Evolutionary conservation across 2,113 vertebrate genomes (phyloP).

Genomic region (Falcunculus frontatus): DNA sequence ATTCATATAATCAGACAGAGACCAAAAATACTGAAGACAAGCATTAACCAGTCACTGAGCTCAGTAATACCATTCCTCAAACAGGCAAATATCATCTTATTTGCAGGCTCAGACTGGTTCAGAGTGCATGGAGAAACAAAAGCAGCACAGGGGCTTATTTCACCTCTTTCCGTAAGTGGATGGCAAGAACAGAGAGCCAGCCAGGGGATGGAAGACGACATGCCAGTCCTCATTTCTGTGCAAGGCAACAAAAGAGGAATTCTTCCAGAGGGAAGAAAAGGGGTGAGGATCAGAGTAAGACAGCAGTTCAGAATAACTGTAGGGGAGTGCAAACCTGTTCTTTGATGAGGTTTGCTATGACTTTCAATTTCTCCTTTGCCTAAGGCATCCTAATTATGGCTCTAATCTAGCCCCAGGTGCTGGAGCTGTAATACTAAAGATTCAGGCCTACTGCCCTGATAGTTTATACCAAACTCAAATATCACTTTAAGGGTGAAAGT

Average conservation of each 20-base stretch:
- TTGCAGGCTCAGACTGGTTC: background rate
- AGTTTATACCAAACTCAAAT: background rate
- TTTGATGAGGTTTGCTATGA: background rate
- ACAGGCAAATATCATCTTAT: background rate
- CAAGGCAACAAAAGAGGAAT: background rate
- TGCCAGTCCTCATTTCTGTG: background rate
- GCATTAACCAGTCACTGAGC: background rate
- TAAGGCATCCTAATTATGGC: background rate
- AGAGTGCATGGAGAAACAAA: background rate
- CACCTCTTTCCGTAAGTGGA: background rate
- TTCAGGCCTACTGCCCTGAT: background rate
- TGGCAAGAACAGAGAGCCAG: background rate
- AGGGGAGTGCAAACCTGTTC: background rate
- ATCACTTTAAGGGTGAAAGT: background rate
- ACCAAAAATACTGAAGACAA: background rate
- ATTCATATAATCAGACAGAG: background rate
- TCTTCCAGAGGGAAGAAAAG: background rate
- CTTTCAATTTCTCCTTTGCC: background rate
- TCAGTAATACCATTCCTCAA: background rate
- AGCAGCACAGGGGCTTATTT: background rate
- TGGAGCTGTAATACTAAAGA: background rate
- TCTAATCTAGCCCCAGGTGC: background rate
- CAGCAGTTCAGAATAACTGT: background rate
- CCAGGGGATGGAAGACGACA: background rate
- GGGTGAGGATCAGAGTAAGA: background rate